A percentile compares a stretch with the other conserved stretches of the same genome.
Conservation (phyloP, 2,797 vertebrate species). For the Anolis apletophallus region DNA sequence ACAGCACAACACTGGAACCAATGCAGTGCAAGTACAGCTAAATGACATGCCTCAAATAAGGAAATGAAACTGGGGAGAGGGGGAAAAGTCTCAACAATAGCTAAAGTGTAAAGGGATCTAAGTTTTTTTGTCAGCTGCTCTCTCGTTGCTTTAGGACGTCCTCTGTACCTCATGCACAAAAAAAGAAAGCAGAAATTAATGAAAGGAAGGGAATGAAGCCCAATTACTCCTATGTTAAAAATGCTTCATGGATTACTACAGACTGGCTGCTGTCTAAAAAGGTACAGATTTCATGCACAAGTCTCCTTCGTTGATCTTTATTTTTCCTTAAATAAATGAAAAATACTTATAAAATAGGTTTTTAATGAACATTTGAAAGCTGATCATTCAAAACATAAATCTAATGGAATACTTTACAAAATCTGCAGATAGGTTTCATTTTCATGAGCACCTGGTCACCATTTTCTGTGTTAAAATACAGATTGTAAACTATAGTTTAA, state of each 20-base stretch:
- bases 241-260: constrained; percentile 19
- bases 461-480: constrained; percentile 36
- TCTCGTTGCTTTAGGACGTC: too few relatives aligned
- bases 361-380: background rate
- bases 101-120: background rate
- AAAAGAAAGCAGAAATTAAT: too few relatives aligned
- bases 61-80: background rate
- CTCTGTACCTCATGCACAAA: background rate
- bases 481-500: constrained; percentile 9
- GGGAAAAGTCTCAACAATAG: background rate
- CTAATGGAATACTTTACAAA: constrained; percentile 36
- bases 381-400: constrained; percentile 11
- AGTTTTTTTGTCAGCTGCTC: background rate
- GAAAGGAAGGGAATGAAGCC: background rate
- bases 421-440: constrained; percentile 48
- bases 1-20: background rate
- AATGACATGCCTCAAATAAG: background rate
- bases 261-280: constrained; percentile 50
- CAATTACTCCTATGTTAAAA: background rate
- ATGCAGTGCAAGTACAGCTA: background rate
- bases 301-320: constrained; percentile 37
- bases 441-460: constrained; percentile 46
- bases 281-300: constrained; percentile 46
- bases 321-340: constrained; percentile 51
- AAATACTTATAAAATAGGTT: background rate